Evolutionary conservation across 2,797 vertebrate species (phyloP), one percentile per base, ranked within the genome.

Genomic region (Cygnus olor): DNA sequence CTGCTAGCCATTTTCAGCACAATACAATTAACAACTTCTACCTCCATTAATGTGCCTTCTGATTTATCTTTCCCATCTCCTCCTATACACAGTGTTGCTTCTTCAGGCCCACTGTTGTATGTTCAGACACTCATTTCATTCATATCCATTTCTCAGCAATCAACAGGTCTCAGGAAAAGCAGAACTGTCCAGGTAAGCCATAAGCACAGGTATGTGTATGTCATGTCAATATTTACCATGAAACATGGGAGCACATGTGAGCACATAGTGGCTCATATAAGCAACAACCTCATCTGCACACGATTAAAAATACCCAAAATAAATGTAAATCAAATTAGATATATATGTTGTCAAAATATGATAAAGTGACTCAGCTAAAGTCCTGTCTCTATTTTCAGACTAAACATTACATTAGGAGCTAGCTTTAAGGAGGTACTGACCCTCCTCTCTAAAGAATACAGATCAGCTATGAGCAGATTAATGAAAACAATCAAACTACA

Each of bases 181-280:
- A 68, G 20, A 16, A 72, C 18, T 34, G 65, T 58, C 57, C 32
- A 8, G 5, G 34, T 22, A 12, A 88, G n/a, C 40, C 30, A 38
- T 9, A n/a, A n/a, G 57, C 18, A 76, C 1, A 32, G 15, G 8
- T 65, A 6, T 57, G 24, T 0, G 2, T 10, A 45, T 0, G 2
- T 42, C 36, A 27, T 9, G 7, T 65, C 28, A 38, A 36, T 20
- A 40, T 14, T 70, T 19, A 42, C 1, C 42, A 30, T 1, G 7
- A 80, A 66, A 32, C 45, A 63, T 68, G 10, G 4, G 53, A 93
- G 36, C 44, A 63, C 8, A 38, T 0, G 11, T 4, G 53, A 92
- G n/a, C 44, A 60, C 8, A 38, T 0, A 49, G 3, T 15, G 19
- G 65, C 40, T 68, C 47, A 53, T 5, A 76, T 12, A 58, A 96